Evolutionary conservation across 2,797 vertebrate genomes (phyloP).

Genomic region (Hippoglossus hippoglossus): DNA sequence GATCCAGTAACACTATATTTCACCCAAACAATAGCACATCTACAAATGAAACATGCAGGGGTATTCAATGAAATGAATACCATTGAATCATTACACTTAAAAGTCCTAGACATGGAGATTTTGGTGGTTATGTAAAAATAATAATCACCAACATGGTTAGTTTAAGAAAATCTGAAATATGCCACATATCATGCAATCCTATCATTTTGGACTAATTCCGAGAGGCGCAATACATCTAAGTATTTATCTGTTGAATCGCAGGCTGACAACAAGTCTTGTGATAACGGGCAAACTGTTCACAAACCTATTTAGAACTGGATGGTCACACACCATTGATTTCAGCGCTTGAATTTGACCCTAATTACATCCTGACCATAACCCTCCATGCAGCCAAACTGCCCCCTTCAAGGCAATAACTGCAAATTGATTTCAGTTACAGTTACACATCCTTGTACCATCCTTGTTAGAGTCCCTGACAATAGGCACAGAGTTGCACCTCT

Average conservation of each 20-base stretch:
- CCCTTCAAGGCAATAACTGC: conserved; percentile 38
- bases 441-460: conserved; percentile 15
- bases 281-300: neutral
- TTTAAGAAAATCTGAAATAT: neutral
- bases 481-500: conserved; percentile 26
- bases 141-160: neutral
- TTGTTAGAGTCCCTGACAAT: conserved; percentile 30
- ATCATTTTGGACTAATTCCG: neutral
- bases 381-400: conserved; percentile 11
- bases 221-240: neutral
- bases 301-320: conserved; percentile 15
- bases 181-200: neutral
- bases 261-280: neutral
- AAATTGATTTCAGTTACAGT: conserved; percentile 47
- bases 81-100: neutral
- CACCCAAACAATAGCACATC: neutral
- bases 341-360: conserved; percentile 32
- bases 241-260: neutral
- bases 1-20: neutral
- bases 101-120: neutral
- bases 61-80: no score
- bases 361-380: conserved; percentile 18
- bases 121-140: neutral
- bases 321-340: conserved; percentile 35
- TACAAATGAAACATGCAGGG: no score